These are phyloP conservation scores for Acropora tenuis DNA, from an alignment of 64 coral and sea anemone genomes.

Conservation along the genomic window DNA sequence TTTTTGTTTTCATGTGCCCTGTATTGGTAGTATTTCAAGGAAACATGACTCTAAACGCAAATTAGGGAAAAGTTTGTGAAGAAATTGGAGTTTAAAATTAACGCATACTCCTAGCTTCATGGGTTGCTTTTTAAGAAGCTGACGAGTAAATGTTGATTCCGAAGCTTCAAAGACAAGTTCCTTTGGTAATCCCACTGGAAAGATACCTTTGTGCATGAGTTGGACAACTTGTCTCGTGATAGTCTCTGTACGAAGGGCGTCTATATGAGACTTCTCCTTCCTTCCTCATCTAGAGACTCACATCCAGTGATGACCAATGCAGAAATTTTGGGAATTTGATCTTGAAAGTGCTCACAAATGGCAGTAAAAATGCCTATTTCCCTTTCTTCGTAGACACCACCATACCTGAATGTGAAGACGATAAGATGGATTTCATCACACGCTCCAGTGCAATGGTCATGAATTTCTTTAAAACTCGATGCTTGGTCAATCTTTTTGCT, in stretches of 20 bases:
- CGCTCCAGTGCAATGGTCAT: neutral
- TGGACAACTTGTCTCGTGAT: neutral
- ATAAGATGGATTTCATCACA: neutral
- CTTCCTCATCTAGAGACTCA: slow-evolving; percentile 11
- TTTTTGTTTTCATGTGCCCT: too few species aligned
- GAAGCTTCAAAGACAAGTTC: neutral
- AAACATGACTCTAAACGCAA: too few species aligned
- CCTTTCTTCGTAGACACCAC: neutral
- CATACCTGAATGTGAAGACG: neutral
- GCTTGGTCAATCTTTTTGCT: neutral
- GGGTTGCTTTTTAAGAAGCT: neutral
- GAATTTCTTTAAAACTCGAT: neutral
- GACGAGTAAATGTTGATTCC: neutral
- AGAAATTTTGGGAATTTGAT: neutral
- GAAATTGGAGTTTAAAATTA: too few species aligned
- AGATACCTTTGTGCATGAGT: slow-evolving; percentile 6
- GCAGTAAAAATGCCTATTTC: neutral
- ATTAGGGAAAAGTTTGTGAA: too few species aligned
- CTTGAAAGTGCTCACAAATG: neutral
- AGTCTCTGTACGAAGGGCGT: neutral
- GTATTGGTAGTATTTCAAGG: too few species aligned
- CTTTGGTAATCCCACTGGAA: slow-evolving; percentile 17
- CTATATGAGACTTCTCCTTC: neutral
- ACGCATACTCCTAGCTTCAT: too few species aligned
- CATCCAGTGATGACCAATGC: slow-evolving; percentile 26